Percentiles rank a stretch among this genome's conserved stretches.
Evolutionary conservation across 2,113 vertebrate genomes (phyloP).

Genomic region (Holacanthus passer): DNA sequence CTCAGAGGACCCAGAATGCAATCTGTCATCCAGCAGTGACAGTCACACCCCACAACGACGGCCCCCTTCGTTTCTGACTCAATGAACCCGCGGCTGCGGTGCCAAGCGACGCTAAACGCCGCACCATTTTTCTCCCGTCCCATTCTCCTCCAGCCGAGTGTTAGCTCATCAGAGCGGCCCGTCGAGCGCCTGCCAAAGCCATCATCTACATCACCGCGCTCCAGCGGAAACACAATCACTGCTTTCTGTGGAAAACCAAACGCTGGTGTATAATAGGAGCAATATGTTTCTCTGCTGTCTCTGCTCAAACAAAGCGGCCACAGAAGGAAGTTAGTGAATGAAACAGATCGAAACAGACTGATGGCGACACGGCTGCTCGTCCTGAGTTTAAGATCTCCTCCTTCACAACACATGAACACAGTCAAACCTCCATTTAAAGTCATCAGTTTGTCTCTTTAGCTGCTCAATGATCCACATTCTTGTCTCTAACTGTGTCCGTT

Average conservation of each 20-base stretch:
- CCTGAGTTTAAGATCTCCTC: background rate
- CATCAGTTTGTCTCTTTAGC: background rate
- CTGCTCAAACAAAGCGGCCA: slow-evolving; percentile 10
- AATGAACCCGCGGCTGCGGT: slow-evolving; percentile 49
- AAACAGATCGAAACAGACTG: background rate
- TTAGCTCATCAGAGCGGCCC: slow-evolving; percentile 58
- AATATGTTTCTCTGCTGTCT: slow-evolving; percentile 51
- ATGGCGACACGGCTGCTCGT: background rate
- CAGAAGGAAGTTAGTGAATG: slow-evolving; percentile 4
- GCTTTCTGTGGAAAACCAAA: slow-evolving; percentile 67
- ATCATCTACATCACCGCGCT: slow-evolving; percentile 65
- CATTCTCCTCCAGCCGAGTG: slow-evolving; percentile 51
- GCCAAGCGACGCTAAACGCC: slow-evolving; percentile 63
- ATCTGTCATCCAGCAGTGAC: slow-evolving; percentile 66
- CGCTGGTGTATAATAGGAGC: slow-evolving; percentile 35
- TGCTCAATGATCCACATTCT: too few species aligned
- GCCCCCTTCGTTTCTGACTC: slow-evolving; percentile 66
- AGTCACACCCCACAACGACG: slow-evolving; percentile 65
- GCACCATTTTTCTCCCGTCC: slow-evolving; percentile 56
- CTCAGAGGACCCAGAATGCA: slow-evolving; percentile 42
- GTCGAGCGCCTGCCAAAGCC: slow-evolving; percentile 67
- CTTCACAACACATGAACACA: background rate
- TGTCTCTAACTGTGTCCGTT: too few species aligned
- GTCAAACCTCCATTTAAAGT: background rate
- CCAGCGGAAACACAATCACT: slow-evolving; percentile 60